These are phyloP conservation scores for Arrhamphus sclerolepis DNA, from an alignment of 2,797 vertebrate genomes.

Conservation along the genomic window DNA sequence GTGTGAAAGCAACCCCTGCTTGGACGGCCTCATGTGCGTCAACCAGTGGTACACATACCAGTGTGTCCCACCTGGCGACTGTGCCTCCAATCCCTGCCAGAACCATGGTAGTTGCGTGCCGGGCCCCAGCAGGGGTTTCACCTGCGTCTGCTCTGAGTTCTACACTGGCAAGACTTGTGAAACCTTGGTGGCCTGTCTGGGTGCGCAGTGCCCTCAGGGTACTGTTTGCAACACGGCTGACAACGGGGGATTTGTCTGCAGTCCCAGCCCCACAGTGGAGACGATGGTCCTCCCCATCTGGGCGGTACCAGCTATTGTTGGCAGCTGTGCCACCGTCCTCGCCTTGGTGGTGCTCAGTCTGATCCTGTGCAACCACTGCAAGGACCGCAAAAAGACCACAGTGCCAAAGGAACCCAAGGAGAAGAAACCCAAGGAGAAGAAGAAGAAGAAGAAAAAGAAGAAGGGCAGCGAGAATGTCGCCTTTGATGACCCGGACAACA, in stretches of 20 bases:
- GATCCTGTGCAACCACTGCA: conserved; percentile 95
- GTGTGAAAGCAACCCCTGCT: conserved; percentile 92
- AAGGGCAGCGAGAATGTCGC: conserved; percentile 97
- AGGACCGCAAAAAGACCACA: conserved; percentile 84
- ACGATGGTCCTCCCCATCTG: conserved; percentile 90
- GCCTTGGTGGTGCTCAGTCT: conserved; percentile 93
- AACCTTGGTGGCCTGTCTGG: conserved; percentile 89
- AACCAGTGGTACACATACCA: conserved; percentile 95
- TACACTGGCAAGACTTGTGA: conserved; percentile 89
- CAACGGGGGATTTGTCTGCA: conserved; percentile 84
- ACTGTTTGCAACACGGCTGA: conserved; percentile 81
- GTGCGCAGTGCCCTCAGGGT: conserved; percentile 85
- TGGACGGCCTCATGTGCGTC: conserved; percentile 91
- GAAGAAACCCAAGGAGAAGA: conserved; percentile 94
- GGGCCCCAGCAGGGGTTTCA: conserved; percentile 77
- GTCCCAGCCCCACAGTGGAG: conserved; percentile 67
- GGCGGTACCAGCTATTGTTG: conserved; percentile 96
- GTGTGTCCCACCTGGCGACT: conserved; percentile 91
- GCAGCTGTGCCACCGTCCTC: conserved; percentile 90
- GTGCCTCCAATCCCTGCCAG: conserved; percentile 89
- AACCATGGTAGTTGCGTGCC: conserved; percentile 94
- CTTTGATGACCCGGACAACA: conserved; percentile 95
- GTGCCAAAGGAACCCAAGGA: conserved; percentile 86
- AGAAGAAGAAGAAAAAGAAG: conserved; percentile 96
- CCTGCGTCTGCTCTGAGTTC: conserved; percentile 89